Conservation (phyloP, 2,797 vertebrate genomes). For the Acrocephalus scirpaceus region DNA sequence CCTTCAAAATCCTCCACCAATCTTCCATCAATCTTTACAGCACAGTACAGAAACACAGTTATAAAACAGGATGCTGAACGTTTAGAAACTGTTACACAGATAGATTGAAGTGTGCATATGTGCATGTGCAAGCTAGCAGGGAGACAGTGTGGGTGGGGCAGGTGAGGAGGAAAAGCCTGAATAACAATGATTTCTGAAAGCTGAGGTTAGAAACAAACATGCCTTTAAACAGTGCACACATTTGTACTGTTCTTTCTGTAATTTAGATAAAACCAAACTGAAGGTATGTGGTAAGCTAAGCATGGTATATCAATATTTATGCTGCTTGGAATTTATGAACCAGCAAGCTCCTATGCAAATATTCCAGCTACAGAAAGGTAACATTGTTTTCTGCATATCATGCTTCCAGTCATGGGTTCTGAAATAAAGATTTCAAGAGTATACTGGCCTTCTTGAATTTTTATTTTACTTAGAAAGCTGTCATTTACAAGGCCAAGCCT, state of each 20-base stretch:
- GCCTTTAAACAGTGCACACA: background rate
- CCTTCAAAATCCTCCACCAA: background rate
- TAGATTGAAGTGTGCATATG: background rate
- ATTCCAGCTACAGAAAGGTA: background rate
- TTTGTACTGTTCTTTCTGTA: slow-evolving; percentile 12
- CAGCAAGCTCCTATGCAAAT: slow-evolving; percentile 30
- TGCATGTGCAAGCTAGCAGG: background rate
- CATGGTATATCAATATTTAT: slow-evolving; percentile 46
- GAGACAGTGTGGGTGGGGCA: background rate
- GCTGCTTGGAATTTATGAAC: slow-evolving; percentile 14
- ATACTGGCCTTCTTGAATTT: background rate
- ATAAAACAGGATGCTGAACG: background rate
- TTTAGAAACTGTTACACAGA: background rate
- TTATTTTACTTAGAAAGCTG: slow-evolving; percentile 32
- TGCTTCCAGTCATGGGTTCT: background rate
- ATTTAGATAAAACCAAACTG: slow-evolving; percentile 40
- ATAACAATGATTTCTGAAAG: slow-evolving; percentile 33
- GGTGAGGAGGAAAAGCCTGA: background rate
- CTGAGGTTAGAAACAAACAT: slow-evolving; percentile 12
- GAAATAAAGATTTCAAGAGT: slow-evolving; percentile 1
- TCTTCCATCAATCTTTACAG: background rate
- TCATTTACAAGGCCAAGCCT: slow-evolving; percentile 30
- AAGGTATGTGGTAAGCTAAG: slow-evolving; percentile 33
- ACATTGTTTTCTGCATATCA: background rate
- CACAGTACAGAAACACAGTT: background rate